Base-by-base conservation (phyloP, 2,797 vertebrate species). In the Pangasius mekongensis region DNA sequence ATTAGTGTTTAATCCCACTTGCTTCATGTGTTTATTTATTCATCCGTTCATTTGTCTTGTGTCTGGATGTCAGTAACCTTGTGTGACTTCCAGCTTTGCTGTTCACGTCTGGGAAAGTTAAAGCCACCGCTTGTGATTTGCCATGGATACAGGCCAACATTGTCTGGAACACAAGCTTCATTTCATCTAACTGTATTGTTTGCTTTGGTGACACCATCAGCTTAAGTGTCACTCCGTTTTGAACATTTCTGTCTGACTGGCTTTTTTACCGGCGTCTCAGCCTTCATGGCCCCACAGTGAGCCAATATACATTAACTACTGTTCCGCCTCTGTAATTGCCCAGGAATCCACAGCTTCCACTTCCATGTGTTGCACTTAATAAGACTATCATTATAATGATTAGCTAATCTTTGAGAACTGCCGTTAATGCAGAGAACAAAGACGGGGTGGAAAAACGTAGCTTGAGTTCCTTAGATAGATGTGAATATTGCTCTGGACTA, bases 311-410 rank as follows among this genome's bases (percentile, higher is more conserved):
- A 91, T 89, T 88, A 91, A 87, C 87, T 71, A 87, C 77, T 74
- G 84, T 90, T 89, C 87, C 64, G 81, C 83, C 49, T 64, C 77
- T 90, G 24, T 91, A 87, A 89, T 91, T 87, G 66, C 83, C n/a
- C 74, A 56, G 81, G 90, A 84, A 86, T 84, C 76, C 84, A 74
- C 60, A 62, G 87, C 86, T 89, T 91, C 86, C 83, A 83, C 86
- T 78, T 89, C 87, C 88, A 90, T 88, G 87, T 88, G 87, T 86
- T 78, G 84, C 86, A 62, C 80, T 89, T 89, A 90, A 89, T 89
- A 89, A 87, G 87, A 58, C 87, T 86, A 90, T 88, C 88, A 86
- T 87, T 90, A 90, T 87, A 91, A 91, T 69, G 86, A 90, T 90
- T 89, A 88, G 85, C 87, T 90, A 87, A 87, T 92, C 86, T 89